phyloP scores from a whole-genome alignment of 1,140 invertebrate genomes.

The Lepidurus apus region DNA sequence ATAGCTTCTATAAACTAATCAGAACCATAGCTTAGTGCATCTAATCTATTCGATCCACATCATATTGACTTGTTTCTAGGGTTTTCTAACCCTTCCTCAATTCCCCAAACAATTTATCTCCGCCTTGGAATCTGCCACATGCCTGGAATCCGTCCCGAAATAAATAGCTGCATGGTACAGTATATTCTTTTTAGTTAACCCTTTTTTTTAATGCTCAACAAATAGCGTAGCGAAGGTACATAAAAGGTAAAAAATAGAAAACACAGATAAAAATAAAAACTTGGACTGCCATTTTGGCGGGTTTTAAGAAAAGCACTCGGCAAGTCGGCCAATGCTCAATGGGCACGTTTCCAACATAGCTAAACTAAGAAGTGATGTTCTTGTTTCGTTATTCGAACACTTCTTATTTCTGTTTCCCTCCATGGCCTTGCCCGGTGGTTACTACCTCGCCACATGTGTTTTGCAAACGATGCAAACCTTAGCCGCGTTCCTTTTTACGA shows the following conservation, averaged over 20 bases:
- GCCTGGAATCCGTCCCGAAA: neutral
- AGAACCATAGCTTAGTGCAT: neutral
- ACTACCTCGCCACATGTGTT: neutral
- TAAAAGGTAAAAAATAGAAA: neutral
- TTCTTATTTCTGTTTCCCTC: neutral
- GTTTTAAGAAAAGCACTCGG: neutral
- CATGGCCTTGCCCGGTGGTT: constrained; percentile 15
- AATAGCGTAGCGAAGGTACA: neutral
- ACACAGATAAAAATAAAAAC: neutral
- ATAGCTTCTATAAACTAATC: neutral
- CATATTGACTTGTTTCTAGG: neutral
- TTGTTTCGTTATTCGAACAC: neutral
- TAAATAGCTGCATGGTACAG: neutral
- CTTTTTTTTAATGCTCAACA: neutral
- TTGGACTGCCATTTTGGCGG: neutral
- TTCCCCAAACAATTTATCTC: neutral
- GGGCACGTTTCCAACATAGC: constrained; percentile 3
- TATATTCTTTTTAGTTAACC: neutral
- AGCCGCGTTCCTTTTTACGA: too few species aligned
- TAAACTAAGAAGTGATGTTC: constrained; percentile 4
- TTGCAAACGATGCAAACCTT: too few species aligned
- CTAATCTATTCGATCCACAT: neutral
- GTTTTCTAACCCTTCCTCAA: neutral
- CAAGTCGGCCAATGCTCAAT: neutral
- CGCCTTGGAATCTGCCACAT: too few species aligned